Conservation (phyloP, 2,113 vertebrate genomes). For the Aplodontia rufa region DNA sequence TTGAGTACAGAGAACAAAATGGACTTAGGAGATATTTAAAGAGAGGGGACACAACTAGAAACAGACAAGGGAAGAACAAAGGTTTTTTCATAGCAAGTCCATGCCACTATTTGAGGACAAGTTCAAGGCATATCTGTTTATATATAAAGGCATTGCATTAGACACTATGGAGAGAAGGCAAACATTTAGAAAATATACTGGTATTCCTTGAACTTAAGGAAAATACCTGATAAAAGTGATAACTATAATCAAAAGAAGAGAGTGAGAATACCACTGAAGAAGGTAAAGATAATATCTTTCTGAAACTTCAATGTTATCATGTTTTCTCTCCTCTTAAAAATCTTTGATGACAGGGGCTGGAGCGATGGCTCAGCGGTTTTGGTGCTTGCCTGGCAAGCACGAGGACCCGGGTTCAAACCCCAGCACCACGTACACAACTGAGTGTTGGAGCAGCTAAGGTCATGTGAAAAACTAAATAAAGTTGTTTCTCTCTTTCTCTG, state of each 20-base stretch:
- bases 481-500: too few species aligned
- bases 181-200: not conserved
- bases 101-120: not conserved
- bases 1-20: not conserved
- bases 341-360: too few species aligned
- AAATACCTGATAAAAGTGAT: not conserved
- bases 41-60: not conserved
- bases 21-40: not conserved
- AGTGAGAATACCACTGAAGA: not conserved
- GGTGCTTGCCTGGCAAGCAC: too few species aligned
- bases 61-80: not conserved
- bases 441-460: too few species aligned
- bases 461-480: too few species aligned
- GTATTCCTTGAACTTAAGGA: not conserved
- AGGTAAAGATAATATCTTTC: constrained; percentile 7
- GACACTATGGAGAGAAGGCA: not conserved
- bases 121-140: not conserved
- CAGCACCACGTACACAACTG: too few species aligned
- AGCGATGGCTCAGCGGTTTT: too few species aligned
- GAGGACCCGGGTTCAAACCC: too few species aligned
- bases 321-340: not conserved
- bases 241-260: constrained; percentile 14
- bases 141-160: not conserved
- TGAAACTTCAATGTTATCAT: constrained; percentile 28
- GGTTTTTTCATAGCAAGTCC: not conserved